These are phyloP conservation scores for Aradophagus sp. DNA, from an alignment of 1,140 invertebrate species.

Conservation along the genomic window DNA sequence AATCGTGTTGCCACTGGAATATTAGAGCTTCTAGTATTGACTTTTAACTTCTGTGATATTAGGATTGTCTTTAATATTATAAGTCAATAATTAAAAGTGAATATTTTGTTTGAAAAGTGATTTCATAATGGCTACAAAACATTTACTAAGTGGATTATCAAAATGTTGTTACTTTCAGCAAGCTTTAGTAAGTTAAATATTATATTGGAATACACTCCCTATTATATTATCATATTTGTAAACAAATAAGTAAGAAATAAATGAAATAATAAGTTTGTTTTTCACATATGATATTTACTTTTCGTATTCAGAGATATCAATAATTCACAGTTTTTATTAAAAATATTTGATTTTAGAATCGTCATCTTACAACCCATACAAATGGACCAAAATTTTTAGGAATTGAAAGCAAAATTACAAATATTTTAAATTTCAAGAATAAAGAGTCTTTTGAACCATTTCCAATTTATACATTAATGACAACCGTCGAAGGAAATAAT, in stretches of 20 bases:
- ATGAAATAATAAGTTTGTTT: no score
- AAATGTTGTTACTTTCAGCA: conserved; percentile 1
- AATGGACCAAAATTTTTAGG: conserved; percentile 13
- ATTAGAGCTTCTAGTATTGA: background rate
- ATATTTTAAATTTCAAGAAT: conserved; percentile 13
- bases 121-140: conserved; percentile 19
- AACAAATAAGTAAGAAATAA: no score
- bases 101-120: no score
- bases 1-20: conserved; percentile 5
- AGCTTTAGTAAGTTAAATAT: conserved; percentile 11
- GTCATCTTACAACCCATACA: background rate
- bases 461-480: conserved; percentile 30
- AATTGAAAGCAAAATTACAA: conserved; percentile 20
- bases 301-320: no score
- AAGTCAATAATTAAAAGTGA: no score
- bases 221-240: no score
- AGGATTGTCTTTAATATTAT: no score
- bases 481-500: background rate
- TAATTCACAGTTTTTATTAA: no score
- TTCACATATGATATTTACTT: no score
- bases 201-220: no score
- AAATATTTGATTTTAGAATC: conserved; percentile 20
- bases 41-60: no score
- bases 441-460: conserved; percentile 13
- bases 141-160: conserved; percentile 10